Base-by-base conservation (phyloP, 1,140 invertebrate species). In the Arion vulgaris region DNA sequence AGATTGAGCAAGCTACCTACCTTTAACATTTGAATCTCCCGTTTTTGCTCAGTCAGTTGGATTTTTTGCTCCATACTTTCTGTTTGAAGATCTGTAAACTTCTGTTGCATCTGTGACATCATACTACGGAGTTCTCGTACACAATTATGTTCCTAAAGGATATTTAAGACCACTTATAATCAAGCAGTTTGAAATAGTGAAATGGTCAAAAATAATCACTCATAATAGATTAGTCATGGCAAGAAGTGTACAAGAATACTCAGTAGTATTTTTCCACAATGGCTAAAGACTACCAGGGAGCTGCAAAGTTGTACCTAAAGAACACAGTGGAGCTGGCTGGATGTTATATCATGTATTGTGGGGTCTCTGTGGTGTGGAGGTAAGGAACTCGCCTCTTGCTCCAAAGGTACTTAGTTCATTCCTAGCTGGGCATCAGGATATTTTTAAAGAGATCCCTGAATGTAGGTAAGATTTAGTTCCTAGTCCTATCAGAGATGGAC, bases 11-110 rank as follows among this genome's bases (percentile, higher is more conserved):
- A n/a, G n/a, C n/a, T n/a, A n/a, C 68, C 88, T 92, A 96, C 95
- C 93, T 97, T 97, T 13, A 98, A 92, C 34, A 98, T 91, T 87
- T 96, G 95, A 85, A 98, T 93, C 92, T 98, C 97, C 84, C 96
- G 93, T 92, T 96, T 97, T 84, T 97, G 95, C 92, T 98, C 96
- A 89, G 95, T 96, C 53, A 98, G 95, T 87, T 96, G 95, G 86
- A 97, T 94, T 86, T 91, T 91, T 66, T 91, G 87, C 76, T 92
- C 91, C 15, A 88, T 83, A 0, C 89, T 82, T 84, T 92, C 91
- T 83, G 96, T 95, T 89, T 97, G 96, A 89, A 97, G 95, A 84
- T 97, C 96, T 28, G 94, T 94, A 38, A 98, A 93, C 92, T 97
- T 97, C 80, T 96, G 95, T 84, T 97, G 95, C 90, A 98, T 96